Evolutionary conservation across 2,888 invertebrate species (phyloP).

Genomic region (Mactromeris polynyma): DNA sequence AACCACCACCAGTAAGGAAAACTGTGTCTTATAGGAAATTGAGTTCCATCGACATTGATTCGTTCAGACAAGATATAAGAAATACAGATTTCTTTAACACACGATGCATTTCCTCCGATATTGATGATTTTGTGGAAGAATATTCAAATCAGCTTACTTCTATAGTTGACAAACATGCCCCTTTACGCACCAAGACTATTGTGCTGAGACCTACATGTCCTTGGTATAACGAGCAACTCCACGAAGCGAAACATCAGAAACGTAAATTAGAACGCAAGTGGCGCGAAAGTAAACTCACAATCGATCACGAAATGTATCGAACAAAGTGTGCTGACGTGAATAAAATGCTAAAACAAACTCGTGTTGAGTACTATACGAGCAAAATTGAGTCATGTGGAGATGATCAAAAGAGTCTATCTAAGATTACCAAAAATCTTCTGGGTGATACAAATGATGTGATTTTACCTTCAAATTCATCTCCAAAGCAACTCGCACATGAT

Average conservation of each 20-base stretch:
- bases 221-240: too few species aligned
- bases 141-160: too few species aligned
- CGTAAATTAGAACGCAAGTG: too few species aligned
- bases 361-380: neutral
- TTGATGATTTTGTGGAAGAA: neutral
- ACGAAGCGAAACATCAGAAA: too few species aligned
- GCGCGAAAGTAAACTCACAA: too few species aligned
- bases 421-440: slow-evolving; percentile 18
- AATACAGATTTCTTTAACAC: neutral
- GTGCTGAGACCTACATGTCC: too few species aligned
- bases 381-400: slow-evolving; percentile 4
- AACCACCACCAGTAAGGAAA: too few species aligned
- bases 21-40: slow-evolving; percentile 47
- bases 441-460: too few species aligned
- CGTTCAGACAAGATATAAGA: neutral
- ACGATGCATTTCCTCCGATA: slow-evolving; percentile 19
- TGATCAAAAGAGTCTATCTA: slow-evolving; percentile 13
- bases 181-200: too few species aligned
- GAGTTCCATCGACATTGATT: slow-evolving; percentile 30
- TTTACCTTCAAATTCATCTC: neutral
- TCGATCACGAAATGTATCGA: slow-evolving; percentile 59
- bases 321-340: slow-evolving; percentile 53
- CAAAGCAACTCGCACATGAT: slow-evolving; percentile 53
- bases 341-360: slow-evolving; percentile 36
- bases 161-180: too few species aligned